These are phyloP conservation scores for Coracopsis vasa DNA, from an alignment of 2,113 vertebrate genomes.

Conservation along the genomic window DNA sequence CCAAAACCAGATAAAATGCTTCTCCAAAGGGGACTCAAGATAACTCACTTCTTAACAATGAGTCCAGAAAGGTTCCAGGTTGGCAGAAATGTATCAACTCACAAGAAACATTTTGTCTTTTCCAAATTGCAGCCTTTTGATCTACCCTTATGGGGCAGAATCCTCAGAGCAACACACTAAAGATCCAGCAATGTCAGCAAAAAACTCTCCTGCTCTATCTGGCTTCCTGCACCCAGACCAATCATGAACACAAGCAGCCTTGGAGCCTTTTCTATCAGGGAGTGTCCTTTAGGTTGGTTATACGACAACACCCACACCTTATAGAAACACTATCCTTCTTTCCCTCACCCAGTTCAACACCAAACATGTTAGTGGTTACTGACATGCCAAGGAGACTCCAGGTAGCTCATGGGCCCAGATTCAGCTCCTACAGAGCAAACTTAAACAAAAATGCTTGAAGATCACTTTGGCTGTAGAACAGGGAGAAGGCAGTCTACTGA, in stretches of 20 bases:
- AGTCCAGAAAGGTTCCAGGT: neutral
- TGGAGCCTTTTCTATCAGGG: neutral
- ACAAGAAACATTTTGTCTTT: neutral
- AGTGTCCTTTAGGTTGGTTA: neutral
- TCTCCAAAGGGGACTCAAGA: neutral
- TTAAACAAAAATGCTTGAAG: neutral
- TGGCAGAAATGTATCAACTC: neutral
- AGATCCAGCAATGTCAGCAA: neutral
- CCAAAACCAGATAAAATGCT: neutral
- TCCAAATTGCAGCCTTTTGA: neutral
- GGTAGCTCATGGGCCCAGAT: neutral
- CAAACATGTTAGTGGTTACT: neutral
- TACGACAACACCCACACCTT: neutral
- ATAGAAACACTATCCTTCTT: neutral
- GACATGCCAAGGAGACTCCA: neutral
- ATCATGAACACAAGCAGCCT: neutral
- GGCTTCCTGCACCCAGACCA: neutral
- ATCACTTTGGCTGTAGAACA: neutral
- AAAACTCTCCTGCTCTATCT: neutral
- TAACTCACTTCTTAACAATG: neutral
- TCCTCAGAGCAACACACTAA: neutral
- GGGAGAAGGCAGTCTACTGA: neutral
- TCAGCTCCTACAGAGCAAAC: neutral
- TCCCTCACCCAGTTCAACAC: neutral
- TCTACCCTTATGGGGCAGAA: neutral